Evolutionary conservation across 2,888 invertebrate species (phyloP), one percentile per base, ranked within the genome.

Genomic region (Heliconius erato): DNA sequence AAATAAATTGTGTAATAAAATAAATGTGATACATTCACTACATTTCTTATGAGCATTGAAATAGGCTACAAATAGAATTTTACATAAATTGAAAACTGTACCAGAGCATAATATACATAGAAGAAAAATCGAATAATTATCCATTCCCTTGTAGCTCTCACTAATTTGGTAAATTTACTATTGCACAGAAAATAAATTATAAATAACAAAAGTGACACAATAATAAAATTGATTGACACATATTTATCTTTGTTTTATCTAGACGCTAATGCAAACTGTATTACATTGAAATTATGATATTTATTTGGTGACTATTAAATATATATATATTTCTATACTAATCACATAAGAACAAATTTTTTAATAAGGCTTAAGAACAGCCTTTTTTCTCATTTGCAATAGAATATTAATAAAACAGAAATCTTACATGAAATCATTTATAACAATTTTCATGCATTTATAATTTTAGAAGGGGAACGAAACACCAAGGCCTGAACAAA

Each of bases 381-480:
- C 19, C 3, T 12, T 65, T 65, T 26, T 26, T 65, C 12, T 65
- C 3, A 26, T 12, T 26, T 28, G 16, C 28, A 26, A 67, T 12
- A 67, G n/a, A 67, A 67, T 67, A 28, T 67, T 14, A 16, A 67
- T 67, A 28, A 67, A 67, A 67, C 65, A 69, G 11, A 35, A 23
- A 1, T 26, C 23, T 35, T 2, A 23, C 23, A n/a, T n/a, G n/a
- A 12, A 63, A 63, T 63, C 11, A n/a, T 63, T 12, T 63, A 63
- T 54, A 54, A 23, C 9, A 54, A 23, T 54, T 63, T 77, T 14
- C 6, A 2, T 74, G 11, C 11, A 32, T 3, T 76, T 76, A 35
- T 28, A 26, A 65, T 67, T 67, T 7, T 79, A 96, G 96, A 96
- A 96, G 92, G 96, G 96, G 59, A 96, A 96, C 91, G 96, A 96